Evolutionary conservation across 2,797 vertebrate genomes (phyloP).

Genomic region (Antrozous pallidus): DNA sequence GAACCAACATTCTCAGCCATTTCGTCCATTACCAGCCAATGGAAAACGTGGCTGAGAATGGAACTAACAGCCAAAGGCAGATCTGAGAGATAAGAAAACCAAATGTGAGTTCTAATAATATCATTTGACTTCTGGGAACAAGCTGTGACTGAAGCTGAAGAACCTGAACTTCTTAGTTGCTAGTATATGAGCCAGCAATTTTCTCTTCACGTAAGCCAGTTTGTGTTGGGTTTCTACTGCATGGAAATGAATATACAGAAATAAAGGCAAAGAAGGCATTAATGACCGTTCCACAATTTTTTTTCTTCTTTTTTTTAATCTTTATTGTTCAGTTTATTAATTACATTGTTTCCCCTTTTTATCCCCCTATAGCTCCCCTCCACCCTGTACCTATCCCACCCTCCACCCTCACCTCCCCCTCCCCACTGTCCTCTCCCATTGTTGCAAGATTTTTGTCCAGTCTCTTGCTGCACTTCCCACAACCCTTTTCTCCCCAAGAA

Average conservation of each 20-base stretch:
- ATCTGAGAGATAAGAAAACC: background rate
- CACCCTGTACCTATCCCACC: too few relatives aligned
- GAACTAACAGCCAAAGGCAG: background rate
- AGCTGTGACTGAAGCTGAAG: background rate
- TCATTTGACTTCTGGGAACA: background rate
- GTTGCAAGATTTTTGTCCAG: too few relatives aligned
- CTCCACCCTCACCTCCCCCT: too few relatives aligned
- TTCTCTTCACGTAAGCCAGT: background rate
- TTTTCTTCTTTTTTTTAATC: too few relatives aligned
- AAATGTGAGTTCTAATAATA: background rate
- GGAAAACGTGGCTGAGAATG: background rate
- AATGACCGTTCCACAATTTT: background rate
- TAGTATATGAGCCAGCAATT: background rate
- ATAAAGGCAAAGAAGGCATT: background rate
- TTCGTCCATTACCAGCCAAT: background rate
- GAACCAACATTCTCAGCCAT: background rate
- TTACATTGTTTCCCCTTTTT: too few relatives aligned
- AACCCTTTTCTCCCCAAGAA: too few relatives aligned
- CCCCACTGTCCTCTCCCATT: too few relatives aligned
- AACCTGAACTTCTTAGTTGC: background rate
- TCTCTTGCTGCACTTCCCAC: too few relatives aligned
- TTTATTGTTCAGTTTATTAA: too few relatives aligned
- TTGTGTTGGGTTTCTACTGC: background rate
- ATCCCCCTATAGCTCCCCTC: too few relatives aligned
- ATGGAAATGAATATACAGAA: slow-evolving; percentile 11